A percentile compares a stretch with the other conserved stretches of the same genome.
Conservation (phyloP, 2,113 vertebrate species). For the Vireo altiloquus region DNA sequence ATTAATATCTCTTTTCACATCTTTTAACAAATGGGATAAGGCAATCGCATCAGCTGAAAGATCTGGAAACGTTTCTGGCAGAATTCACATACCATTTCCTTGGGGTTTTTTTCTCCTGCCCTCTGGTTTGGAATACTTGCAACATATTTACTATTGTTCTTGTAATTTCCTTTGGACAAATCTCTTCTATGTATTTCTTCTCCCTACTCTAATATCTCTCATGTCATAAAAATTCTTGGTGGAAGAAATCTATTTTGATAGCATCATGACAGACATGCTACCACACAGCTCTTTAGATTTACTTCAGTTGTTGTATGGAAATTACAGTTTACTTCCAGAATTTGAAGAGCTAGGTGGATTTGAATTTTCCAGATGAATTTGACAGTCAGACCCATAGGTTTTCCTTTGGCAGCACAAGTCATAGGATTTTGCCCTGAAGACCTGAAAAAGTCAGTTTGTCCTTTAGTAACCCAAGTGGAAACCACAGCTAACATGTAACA, state of each 20-base stretch:
- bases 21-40: not conserved
- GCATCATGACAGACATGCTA: not conserved
- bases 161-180: not conserved
- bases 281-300: not conserved
- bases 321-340: not conserved
- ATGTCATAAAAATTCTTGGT: not conserved
- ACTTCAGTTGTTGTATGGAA: not conserved
- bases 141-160: not conserved
- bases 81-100: not conserved
- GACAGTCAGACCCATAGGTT: not conserved
- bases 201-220: no score
- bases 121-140: not conserved
- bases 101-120: not conserved
- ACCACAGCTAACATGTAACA: not conserved
- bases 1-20: not conserved
- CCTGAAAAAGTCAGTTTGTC: not conserved
- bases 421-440: not conserved
- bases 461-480: not conserved
- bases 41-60: not conserved
- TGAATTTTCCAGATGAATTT: not conserved
- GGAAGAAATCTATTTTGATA: not conserved
- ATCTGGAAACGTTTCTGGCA: not conserved
- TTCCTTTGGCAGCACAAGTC: not conserved
- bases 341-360: not conserved
- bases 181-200: not conserved